Evolutionary conservation across 2,888 invertebrate species (phyloP).

Genomic region (Mellilla xanthometata): DNA sequence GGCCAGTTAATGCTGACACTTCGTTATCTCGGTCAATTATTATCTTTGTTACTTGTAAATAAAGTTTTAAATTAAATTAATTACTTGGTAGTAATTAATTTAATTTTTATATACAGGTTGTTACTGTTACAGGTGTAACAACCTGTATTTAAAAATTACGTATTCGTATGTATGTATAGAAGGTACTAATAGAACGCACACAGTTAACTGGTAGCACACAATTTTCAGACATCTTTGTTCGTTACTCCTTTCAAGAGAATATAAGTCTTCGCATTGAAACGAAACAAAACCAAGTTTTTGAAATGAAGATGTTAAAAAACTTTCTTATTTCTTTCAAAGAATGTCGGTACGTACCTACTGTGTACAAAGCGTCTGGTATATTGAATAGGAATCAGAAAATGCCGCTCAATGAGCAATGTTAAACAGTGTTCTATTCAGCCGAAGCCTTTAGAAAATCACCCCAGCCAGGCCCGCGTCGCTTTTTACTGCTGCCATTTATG

Average conservation of each 20-base stretch:
- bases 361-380: slow-evolving; percentile 50
- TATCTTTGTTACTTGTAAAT: too few relatives aligned
- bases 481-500: slow-evolving; percentile 70
- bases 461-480: slow-evolving; percentile 68
- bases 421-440: slow-evolving; percentile 75
- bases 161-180: too few relatives aligned
- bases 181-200: too few relatives aligned
- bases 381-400: slow-evolving; percentile 71
- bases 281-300: slow-evolving; percentile 44
- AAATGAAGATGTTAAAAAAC: slow-evolving; percentile 50
- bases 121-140: too few relatives aligned
- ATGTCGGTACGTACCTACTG: slow-evolving; percentile 26
- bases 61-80: too few relatives aligned
- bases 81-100: too few relatives aligned
- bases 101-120: too few relatives aligned
- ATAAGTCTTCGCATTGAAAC: slow-evolving; percentile 18
- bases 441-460: slow-evolving; percentile 79
- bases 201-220: not conserved
- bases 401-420: slow-evolving; percentile 74
- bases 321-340: slow-evolving; percentile 40
- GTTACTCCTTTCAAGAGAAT: slow-evolving; percentile 34
- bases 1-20: too few relatives aligned
- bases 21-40: too few relatives aligned
- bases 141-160: too few relatives aligned
- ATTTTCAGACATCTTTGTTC: slow-evolving; percentile 34